Percentiles rank a stretch among this genome's conserved stretches.
phyloP scores from a whole-genome alignment of 23 tunicate genomes.

The Trididemnum clinides region DNA sequence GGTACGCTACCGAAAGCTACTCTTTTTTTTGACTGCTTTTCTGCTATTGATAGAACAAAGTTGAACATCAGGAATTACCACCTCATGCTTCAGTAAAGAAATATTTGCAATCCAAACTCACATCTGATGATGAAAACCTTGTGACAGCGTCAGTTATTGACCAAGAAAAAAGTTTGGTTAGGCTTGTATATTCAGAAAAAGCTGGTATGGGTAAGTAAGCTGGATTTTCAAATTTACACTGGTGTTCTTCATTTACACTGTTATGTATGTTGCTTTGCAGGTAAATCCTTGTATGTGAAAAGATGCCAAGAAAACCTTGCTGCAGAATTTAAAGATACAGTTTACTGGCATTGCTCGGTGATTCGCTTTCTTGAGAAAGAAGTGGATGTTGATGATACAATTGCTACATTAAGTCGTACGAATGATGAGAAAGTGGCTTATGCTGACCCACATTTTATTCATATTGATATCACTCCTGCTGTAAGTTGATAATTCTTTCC shows the following conservation, averaged over 20 bases:
- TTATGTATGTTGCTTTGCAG: conserved; percentile 8
- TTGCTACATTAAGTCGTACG: background rate
- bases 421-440: background rate
- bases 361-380: conserved; percentile 58
- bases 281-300: conserved; percentile 52
- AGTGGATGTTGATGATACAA: conserved; percentile 40
- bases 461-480: conserved; percentile 59
- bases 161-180: conserved; percentile 22
- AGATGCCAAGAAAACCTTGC: conserved; percentile 35
- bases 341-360: conserved; percentile 15
- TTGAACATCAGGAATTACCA: too few relatives aligned
- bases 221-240: too few relatives aligned
- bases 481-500: too few relatives aligned
- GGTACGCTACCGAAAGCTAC: too few relatives aligned
- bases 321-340: background rate
- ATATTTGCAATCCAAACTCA: background rate
- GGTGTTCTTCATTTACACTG: background rate
- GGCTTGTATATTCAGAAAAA: conserved; percentile 54
- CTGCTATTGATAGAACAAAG: too few relatives aligned
- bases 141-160: conserved; percentile 19
- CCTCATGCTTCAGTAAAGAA: too few relatives aligned
- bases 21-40: too few relatives aligned
- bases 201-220: conserved; percentile 58
- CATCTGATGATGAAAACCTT: background rate
- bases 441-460: conserved; percentile 27